Percentiles rank a stretch among this genome's conserved stretches.
phyloP scores from a whole-genome alignment of 2,888 invertebrate genomes.

The Rhagophthalmus giganteus region DNA sequence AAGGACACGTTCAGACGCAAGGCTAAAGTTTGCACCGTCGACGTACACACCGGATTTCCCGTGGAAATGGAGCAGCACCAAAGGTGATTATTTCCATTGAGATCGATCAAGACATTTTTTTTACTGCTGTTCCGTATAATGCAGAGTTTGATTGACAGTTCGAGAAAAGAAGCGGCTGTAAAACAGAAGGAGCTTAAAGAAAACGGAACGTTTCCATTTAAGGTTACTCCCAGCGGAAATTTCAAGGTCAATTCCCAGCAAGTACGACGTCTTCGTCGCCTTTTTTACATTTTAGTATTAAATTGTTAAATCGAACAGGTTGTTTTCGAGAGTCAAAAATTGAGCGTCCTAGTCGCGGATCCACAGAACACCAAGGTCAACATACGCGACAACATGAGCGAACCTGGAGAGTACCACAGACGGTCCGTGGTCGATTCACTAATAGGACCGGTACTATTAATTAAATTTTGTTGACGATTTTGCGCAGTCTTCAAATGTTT shows the following conservation, averaged over 20 bases:
- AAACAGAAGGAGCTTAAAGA: slow-evolving; percentile 31
- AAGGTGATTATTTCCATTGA: slow-evolving; percentile 27
- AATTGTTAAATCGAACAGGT: slow-evolving; percentile 59
- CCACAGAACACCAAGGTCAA: slow-evolving; percentile 67
- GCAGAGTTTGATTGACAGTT: slow-evolving; percentile 34
- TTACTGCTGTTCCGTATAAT: slow-evolving; percentile 26
- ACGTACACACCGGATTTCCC: slow-evolving; percentile 15
- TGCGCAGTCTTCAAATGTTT: too few relatives aligned
- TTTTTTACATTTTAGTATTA: neutral
- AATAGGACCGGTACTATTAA: slow-evolving; percentile 49
- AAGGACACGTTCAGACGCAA: neutral
- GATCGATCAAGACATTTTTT: slow-evolving; percentile 5
- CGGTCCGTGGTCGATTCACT: slow-evolving; percentile 47
- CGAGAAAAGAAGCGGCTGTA: slow-evolving; percentile 33
- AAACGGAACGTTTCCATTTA: slow-evolving; percentile 63
- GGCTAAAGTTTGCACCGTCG: slow-evolving; percentile 6
- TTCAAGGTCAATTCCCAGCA: slow-evolving; percentile 71
- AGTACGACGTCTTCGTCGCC: slow-evolving; percentile 50
- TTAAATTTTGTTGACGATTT: too few relatives aligned
- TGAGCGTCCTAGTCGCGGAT: slow-evolving; percentile 69
- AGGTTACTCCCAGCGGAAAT: slow-evolving; percentile 69
- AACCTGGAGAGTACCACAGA: slow-evolving; percentile 37
- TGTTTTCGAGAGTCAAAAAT: slow-evolving; percentile 69
- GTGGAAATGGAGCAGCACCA: slow-evolving; percentile 17
- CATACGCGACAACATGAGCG: slow-evolving; percentile 48